Base-by-base conservation (phyloP, 1,140 invertebrate genomes). In the Saccostrea cuccullata region DNA sequence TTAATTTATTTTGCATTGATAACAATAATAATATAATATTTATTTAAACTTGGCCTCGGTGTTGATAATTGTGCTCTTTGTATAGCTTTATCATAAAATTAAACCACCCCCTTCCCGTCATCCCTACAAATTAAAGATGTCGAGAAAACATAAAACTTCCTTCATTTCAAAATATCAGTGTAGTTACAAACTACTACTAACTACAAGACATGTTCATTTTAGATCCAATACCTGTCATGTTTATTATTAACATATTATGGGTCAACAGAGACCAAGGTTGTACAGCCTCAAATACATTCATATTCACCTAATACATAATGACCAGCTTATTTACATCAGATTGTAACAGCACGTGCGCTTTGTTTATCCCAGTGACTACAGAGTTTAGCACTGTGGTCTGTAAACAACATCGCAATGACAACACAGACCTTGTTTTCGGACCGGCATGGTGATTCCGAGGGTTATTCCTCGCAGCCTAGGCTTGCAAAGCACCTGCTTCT, bases 341-440 rank as follows among this genome's bases (percentile, higher is more conserved):
- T 30, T 30, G 11, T 77, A 64, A 15, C 9, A 77, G 26, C 70
- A 77, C 26, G 70, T 77, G 70, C 70, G 30, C 23, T 26, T 36
- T 77, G 26, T 77, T 30, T 26, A 30, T 77, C 15, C 70, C 30
- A 77, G 11, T 77, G 70, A 36, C 70, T 30, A 77, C 23, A 30
- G 13, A 36, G 11, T 30, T 36, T 12, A 77, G 30, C 70, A 26
- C 40, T 47, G 20, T 15, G 8, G 23, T 17, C 47, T 55, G 82
- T 55, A 84, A 84, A 84, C 55, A 56, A 55, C 40, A 84, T 55
- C 82, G 30, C 17, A 26, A 36, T 55, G 82, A 84, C 40, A 84
- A 84, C 55, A 84, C 82, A 13, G n/a, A 84, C 82, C 82, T 84
- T 84, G 82, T 84, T 84, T 84, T 84, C 82, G 82, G 55, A 84